Conservation (phyloP, 2,797 vertebrate species). For the Parauchenoglanis punctatus region DNA sequence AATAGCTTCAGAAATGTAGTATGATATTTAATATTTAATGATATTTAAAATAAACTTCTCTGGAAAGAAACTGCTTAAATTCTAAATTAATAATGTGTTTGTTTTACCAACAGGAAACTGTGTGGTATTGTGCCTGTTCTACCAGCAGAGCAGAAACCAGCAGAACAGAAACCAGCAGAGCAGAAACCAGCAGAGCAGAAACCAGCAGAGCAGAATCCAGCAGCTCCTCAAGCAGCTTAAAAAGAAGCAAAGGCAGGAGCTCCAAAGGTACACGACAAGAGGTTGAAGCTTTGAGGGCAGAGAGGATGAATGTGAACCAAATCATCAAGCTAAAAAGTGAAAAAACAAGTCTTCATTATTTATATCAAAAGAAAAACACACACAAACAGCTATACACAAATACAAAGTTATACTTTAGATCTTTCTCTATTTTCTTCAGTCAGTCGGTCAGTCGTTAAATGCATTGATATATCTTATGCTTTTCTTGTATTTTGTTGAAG, state of each 20-base stretch:
- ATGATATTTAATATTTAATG: neutral
- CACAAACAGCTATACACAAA: neutral
- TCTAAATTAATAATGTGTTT: neutral
- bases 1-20: neutral
- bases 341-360: neutral
- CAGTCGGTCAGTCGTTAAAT: neutral
- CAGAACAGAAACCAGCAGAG: too few relatives aligned
- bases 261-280: neutral
- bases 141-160: neutral
- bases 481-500: neutral
- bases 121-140: conserved; percentile 11
- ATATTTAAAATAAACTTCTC: neutral
- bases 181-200: too few relatives aligned
- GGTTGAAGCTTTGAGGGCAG: neutral
- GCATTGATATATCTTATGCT: neutral
- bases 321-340: neutral
- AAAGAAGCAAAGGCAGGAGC: neutral
- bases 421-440: neutral
- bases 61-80: neutral
- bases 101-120: conserved; percentile 24
- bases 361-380: neutral
- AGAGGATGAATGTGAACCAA: neutral
- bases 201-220: neutral
- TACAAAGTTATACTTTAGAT: neutral
- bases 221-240: neutral